A percentile compares a stretch with the other conserved stretches of the same genome.
Conservation (phyloP, 1,140 invertebrate genomes). For the Drosophila sp. region DNA sequence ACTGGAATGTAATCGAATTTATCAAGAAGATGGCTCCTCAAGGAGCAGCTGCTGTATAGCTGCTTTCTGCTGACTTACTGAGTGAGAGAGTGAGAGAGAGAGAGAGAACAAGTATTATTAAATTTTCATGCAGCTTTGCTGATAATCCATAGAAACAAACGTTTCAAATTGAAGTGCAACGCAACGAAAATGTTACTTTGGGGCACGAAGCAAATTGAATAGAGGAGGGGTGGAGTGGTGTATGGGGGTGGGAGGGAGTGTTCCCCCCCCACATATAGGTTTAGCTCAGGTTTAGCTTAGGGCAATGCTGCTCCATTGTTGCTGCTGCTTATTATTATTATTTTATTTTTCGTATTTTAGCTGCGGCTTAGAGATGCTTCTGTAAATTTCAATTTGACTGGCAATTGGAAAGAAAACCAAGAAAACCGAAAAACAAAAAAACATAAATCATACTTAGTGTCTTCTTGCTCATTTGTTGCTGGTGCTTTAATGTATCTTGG, state of each 20-base stretch:
- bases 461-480: slow-evolving; percentile 31
- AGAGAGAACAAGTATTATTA: slow-evolving; percentile 58
- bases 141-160: slow-evolving; percentile 73
- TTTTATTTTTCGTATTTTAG: not conserved
- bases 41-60: not conserved
- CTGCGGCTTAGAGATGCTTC: slow-evolving; percentile 14
- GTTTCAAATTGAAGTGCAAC: slow-evolving; percentile 63
- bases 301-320: not conserved
- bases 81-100: not conserved
- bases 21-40: slow-evolving; percentile 5
- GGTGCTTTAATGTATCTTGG: slow-evolving; percentile 40
- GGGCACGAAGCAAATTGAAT: slow-evolving; percentile 37
- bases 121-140: slow-evolving; percentile 76
- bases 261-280: not conserved
- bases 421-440: not conserved
- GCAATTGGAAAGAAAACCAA: slow-evolving; percentile 31
- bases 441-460: slow-evolving; percentile 79
- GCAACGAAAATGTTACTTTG: slow-evolving; percentile 43
- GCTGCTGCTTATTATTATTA: slow-evolving; percentile 46
- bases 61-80: slow-evolving; percentile 3
- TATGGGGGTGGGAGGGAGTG: not conserved
- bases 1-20: slow-evolving; percentile 6
- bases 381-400: slow-evolving; percentile 81
- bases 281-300: not conserved
- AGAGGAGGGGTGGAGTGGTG: slow-evolving; percentile 33